These are phyloP conservation scores for Archips xylosteana DNA, from an alignment of 2,888 invertebrate species.

Conservation along the genomic window DNA sequence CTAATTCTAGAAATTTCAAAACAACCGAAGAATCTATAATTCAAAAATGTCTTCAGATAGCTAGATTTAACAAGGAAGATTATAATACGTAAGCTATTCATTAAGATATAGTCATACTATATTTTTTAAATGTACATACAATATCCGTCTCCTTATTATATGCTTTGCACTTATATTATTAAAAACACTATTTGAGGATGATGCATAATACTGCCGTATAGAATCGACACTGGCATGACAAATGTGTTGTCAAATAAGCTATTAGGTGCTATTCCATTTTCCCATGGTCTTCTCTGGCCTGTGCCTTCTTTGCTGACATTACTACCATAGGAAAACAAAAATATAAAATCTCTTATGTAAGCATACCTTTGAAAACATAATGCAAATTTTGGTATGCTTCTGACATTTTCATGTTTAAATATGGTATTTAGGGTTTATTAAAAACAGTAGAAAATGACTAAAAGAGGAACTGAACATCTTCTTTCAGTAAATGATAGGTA, in stretches of 20 bases:
- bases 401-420: no score
- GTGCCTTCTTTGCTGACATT: not conserved
- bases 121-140: slow-evolving; percentile 38
- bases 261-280: not conserved
- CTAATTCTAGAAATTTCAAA: slow-evolving; percentile 34
- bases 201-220: slow-evolving; percentile 1
- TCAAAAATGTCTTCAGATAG: slow-evolving; percentile 29
- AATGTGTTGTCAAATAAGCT: not conserved
- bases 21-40: slow-evolving; percentile 36
- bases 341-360: not conserved
- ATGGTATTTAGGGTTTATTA: no score
- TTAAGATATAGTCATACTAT: slow-evolving; percentile 41
- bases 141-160: slow-evolving; percentile 33
- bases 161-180: slow-evolving; percentile 37
- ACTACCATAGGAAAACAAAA: not conserved
- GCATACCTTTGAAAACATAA: not conserved
- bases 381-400: no score
- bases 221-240: not conserved
- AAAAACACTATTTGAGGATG: slow-evolving; percentile 24
- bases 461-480: no score
- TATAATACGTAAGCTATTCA: slow-evolving; percentile 32
- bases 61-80: slow-evolving; percentile 39
- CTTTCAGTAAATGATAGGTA: no score
- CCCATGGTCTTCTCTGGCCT: not conserved
- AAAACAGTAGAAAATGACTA: no score